phyloP scores from a whole-genome alignment of 2,888 invertebrate species.

The Eupithecia insigniata region DNA sequence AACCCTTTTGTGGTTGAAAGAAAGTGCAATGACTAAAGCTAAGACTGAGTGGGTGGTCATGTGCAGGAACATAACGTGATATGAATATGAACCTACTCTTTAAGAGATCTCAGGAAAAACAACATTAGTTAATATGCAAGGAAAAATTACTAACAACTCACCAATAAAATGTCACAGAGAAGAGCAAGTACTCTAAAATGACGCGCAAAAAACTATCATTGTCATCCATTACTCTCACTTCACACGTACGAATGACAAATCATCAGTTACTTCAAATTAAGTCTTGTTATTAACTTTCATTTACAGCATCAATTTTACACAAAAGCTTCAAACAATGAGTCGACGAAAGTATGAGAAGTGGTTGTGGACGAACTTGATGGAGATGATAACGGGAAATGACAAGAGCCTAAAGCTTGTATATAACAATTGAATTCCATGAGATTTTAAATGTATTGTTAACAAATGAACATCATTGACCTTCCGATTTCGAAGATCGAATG shows the following conservation, averaged over 20 bases:
- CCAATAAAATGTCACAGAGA: not conserved
- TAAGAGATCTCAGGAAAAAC: not conserved
- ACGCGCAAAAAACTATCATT: constrained; percentile 14
- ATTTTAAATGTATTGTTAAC: not conserved
- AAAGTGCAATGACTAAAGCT: not conserved
- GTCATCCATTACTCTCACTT: constrained; percentile 23
- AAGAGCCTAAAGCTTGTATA: not conserved
- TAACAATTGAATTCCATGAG: constrained; percentile 1
- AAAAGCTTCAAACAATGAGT: constrained; percentile 39
- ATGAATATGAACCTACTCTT: not conserved
- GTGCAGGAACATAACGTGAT: not conserved
- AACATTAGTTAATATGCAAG: not conserved
- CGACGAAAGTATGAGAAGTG: constrained; percentile 45
- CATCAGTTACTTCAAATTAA: constrained; percentile 38
- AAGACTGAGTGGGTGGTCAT: not conserved
- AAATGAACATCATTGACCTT: constrained; percentile 1
- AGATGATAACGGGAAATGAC: constrained; percentile 35
- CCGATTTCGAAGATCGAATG: not conserved
- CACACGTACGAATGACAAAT: constrained; percentile 40
- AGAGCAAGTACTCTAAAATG: constrained; percentile 3
- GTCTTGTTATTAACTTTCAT: constrained; percentile 44
- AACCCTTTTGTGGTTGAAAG: constrained; percentile 5
- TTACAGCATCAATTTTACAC: constrained; percentile 39
- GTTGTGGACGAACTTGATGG: constrained; percentile 35
- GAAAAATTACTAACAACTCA: not conserved